Conservation (phyloP, 2,888 invertebrate species). For the Melanotus villosus region DNA sequence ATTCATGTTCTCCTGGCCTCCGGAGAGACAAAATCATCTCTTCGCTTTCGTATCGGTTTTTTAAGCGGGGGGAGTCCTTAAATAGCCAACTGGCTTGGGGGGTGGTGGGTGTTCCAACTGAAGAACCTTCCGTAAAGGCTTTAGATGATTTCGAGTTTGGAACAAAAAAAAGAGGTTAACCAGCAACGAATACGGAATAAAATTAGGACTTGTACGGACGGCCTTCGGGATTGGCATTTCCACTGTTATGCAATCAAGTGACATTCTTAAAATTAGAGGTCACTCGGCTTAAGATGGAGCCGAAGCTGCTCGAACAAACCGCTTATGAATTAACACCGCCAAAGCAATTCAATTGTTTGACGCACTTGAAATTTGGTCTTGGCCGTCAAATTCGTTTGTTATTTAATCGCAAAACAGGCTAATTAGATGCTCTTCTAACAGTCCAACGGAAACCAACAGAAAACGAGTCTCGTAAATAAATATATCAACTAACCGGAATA, state of each 20-base stretch:
- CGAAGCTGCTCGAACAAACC: conserved; percentile 42
- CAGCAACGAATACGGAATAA: too few species aligned
- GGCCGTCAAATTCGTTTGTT: conserved; percentile 30
- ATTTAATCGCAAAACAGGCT: conserved; percentile 39
- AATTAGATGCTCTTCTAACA: conserved; percentile 38
- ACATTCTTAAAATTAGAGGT: conserved; percentile 62
- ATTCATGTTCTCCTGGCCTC: conserved; percentile 58
- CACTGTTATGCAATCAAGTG: conserved; percentile 60
- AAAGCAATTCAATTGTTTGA: conserved; percentile 38
- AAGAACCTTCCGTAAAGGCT: too few species aligned
- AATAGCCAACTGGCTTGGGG: too few species aligned
- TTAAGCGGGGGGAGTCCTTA: too few species aligned
- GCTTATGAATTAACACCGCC: neutral
- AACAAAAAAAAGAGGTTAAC: too few species aligned
- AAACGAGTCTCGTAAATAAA: conserved; percentile 32
- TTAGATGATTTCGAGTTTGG: too few species aligned
- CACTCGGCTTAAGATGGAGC: conserved; percentile 47
- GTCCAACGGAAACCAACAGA: too few species aligned
- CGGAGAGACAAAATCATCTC: conserved; percentile 58
- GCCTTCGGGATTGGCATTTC: conserved; percentile 61
- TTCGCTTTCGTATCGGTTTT: too few species aligned
- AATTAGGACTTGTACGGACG: too few species aligned
- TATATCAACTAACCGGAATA: conserved; percentile 12
- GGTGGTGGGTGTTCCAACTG: too few species aligned
- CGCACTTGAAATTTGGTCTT: conserved; percentile 23